A percentile compares a stretch with the other conserved stretches of the same genome.
Evolutionary conservation across 2,113 vertebrate genomes (phyloP).

Genomic region (Limnothrissa miodon): DNA sequence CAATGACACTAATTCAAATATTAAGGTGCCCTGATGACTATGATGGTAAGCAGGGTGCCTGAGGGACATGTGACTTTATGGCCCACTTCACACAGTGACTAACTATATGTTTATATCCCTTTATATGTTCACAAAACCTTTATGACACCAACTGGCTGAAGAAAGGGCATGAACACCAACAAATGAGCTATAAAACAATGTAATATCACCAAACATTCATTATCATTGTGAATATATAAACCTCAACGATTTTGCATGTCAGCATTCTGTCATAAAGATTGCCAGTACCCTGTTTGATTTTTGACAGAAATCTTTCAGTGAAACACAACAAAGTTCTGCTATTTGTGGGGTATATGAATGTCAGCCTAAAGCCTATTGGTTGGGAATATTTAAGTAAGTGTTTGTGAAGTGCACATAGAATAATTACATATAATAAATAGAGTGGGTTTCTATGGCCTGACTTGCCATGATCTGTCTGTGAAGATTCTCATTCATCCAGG

Average conservation of each 20-base stretch:
- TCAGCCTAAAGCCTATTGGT: neutral
- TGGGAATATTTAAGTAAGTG: conserved; percentile 52
- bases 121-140: conserved; percentile 54
- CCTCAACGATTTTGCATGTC: neutral
- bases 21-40: too few species aligned
- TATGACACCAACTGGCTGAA: conserved; percentile 39
- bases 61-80: conserved; percentile 46
- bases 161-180: neutral
- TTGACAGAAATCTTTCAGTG: neutral
- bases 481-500: too few species aligned
- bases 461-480: too few species aligned
- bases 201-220: neutral
- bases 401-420: neutral
- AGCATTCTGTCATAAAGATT: neutral
- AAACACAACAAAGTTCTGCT: too few species aligned
- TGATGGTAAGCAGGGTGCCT: neutral
- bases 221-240: neutral
- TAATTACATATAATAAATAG: too few species aligned
- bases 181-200: too few species aligned
- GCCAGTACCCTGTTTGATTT: neutral
- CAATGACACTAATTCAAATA: too few species aligned
- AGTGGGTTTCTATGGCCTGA: too few species aligned
- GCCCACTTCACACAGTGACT: neutral
- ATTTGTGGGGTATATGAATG: neutral
- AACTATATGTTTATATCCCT: conserved; percentile 34